Evolutionary conservation across 1,140 invertebrate species (phyloP).

Genomic region (Orchestia grillus): DNA sequence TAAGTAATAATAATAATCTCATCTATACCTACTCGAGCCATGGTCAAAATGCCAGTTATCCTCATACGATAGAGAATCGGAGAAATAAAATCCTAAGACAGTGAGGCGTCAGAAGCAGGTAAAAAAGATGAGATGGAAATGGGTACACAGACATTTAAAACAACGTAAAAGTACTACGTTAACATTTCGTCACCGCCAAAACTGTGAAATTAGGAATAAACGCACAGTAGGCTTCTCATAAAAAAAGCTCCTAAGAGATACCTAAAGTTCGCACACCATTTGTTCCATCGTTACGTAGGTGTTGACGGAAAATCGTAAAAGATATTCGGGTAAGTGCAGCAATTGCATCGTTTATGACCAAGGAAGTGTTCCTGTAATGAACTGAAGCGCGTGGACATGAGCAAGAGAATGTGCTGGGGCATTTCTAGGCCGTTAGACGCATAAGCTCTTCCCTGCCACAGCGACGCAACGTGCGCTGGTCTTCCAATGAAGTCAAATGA

Average conservation of each 20-base stretch:
- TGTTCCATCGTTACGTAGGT: not conserved
- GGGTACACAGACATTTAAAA: too few relatives aligned
- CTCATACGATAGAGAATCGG: not conserved
- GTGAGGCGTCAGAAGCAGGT: not conserved
- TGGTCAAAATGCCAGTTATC: not conserved
- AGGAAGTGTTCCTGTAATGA: not conserved
- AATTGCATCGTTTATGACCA: not conserved
- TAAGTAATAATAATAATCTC: not conserved
- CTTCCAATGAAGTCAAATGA: not conserved
- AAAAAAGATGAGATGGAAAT: too few relatives aligned
- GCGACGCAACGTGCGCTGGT: not conserved
- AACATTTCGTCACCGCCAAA: not conserved
- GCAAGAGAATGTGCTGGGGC: not conserved
- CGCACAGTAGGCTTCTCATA: not conserved
- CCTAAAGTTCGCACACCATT: not conserved
- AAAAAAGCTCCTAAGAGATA: not conserved
- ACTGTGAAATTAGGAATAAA: not conserved
- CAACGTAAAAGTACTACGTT: not conserved
- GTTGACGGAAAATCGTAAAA: not conserved
- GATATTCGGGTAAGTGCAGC: not conserved
- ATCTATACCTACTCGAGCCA: not conserved
- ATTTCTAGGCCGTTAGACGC: not conserved
- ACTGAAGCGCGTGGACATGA: not conserved
- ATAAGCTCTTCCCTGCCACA: not conserved
- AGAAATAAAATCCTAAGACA: not conserved